phyloP scores from a whole-genome alignment of 2,797 vertebrate species.

The Tadarida brasiliensis region DNA sequence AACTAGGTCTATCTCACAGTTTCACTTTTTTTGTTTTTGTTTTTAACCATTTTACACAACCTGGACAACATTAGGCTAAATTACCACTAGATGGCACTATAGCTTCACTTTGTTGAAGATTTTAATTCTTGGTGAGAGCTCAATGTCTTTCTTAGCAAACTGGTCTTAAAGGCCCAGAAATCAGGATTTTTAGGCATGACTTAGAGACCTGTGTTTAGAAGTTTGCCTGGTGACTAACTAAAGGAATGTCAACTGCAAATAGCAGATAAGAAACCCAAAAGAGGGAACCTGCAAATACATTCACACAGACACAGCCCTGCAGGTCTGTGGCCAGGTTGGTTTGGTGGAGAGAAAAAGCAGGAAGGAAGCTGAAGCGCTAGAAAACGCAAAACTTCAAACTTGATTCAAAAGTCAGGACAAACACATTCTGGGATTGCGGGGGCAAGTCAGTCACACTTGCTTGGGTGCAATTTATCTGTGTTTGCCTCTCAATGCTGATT shows the following conservation, averaged over 20 bases:
- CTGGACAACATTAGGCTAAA: not conserved
- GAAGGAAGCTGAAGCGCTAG: not conserved
- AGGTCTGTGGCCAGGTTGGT: not conserved
- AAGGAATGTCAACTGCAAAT: not conserved
- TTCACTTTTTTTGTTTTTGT: not conserved
- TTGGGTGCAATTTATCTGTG: not conserved
- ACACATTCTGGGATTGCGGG: not conserved
- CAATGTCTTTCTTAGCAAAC: not conserved
- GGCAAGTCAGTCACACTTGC: not conserved
- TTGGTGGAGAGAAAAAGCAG: not conserved
- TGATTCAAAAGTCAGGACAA: not conserved
- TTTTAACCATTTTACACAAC: not conserved
- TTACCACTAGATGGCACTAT: constrained; percentile 47
- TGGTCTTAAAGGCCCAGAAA: not conserved
- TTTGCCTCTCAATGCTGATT: not conserved
- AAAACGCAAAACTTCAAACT: not conserved
- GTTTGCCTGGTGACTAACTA: not conserved
- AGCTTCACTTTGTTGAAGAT: not conserved
- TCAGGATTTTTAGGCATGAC: not conserved
- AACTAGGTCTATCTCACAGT: not conserved
- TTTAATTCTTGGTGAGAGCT: not conserved
- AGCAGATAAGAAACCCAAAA: not conserved
- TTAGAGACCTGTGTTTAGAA: not conserved
- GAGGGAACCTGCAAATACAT: not conserved
- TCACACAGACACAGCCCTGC: not conserved